A percentile compares a stretch with the other conserved stretches of the same genome.
Evolutionary conservation across 2,888 invertebrate genomes (phyloP).

Genomic region (Thysanoteuthis rhombus): DNA sequence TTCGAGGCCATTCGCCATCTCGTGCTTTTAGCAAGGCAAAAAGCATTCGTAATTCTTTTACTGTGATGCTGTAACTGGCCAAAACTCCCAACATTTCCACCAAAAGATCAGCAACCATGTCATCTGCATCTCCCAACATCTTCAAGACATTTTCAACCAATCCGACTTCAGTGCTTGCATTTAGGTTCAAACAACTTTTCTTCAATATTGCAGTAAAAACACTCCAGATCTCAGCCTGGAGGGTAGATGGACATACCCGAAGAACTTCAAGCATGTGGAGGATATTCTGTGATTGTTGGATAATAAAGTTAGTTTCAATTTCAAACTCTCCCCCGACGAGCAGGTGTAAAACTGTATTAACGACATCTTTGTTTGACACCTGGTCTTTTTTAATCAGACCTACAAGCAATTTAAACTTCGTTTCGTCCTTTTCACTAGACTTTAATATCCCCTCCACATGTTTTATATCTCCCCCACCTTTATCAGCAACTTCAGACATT

Average conservation of each 20-base stretch:
- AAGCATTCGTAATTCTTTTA: constrained; percentile 96
- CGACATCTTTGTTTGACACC: constrained; percentile 95
- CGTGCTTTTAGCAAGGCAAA: constrained; percentile 95
- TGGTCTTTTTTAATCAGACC: constrained; percentile 96
- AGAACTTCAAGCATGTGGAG: constrained; percentile 95
- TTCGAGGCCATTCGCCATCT: constrained; percentile 90
- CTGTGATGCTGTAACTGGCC: constrained; percentile 98
- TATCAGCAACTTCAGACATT: constrained; percentile 47
- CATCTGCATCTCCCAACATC: constrained; percentile 88
- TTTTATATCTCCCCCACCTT: constrained; percentile 57
- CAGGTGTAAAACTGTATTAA: constrained; percentile 98
- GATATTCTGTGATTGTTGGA: constrained; percentile 96
- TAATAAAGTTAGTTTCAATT: constrained; percentile 99
- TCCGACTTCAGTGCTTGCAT: constrained; percentile 97
- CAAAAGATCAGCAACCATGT: constrained; percentile 95
- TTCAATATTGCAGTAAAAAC: constrained; percentile 97
- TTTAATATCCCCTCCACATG: constrained; percentile 90
- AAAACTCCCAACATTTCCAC: constrained; percentile 98
- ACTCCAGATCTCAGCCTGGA: constrained; percentile 99
- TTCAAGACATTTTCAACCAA: constrained; percentile 94
- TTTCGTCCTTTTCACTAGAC: constrained; percentile 93
- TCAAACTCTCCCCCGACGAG: constrained; percentile 99
- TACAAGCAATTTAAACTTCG: constrained; percentile 97
- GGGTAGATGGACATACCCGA: constrained; percentile 93
- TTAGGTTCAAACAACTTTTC: constrained; percentile 96